Percentiles rank a stretch among this genome's conserved stretches.
phyloP scores from a whole-genome alignment of 2,113 vertebrate species.

The Tricholaema leucomelas region DNA sequence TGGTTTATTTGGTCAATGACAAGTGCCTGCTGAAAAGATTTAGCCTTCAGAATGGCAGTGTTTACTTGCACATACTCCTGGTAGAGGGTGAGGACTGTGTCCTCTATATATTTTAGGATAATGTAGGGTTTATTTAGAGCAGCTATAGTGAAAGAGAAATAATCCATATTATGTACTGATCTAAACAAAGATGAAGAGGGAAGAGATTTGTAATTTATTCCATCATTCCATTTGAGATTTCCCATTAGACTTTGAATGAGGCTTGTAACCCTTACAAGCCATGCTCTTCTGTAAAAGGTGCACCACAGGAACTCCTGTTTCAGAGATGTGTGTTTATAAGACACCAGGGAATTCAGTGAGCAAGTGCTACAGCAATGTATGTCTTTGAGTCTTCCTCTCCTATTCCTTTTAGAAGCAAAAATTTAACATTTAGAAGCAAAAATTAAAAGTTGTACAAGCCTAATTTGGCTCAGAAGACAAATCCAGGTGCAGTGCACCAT shows the following conservation, averaged over 20 bases:
- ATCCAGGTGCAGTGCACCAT: not conserved
- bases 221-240: conserved; percentile 8
- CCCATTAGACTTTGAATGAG: not conserved
- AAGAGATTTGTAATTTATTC: not conserved
- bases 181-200: conserved; percentile 7
- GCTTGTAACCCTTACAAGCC: not conserved
- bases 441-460: not conserved
- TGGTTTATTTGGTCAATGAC: conserved; percentile 62
- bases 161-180: not conserved
- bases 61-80: not conserved
- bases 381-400: not conserved
- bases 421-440: not conserved
- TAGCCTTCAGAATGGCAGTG: not conserved
- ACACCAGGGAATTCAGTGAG: not conserved
- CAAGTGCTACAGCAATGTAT: not conserved
- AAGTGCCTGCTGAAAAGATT: conserved; percentile 20
- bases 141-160: not conserved
- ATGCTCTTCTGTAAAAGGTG: not conserved
- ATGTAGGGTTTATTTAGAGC: not conserved
- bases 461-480: not conserved
- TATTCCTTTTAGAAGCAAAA: not conserved
- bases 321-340: not conserved
- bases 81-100: not conserved
- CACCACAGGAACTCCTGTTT: not conserved
- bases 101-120: not conserved